Evolutionary conservation across 1,140 invertebrate species (phyloP).

Genomic region (Mercenaria mercenaria): DNA sequence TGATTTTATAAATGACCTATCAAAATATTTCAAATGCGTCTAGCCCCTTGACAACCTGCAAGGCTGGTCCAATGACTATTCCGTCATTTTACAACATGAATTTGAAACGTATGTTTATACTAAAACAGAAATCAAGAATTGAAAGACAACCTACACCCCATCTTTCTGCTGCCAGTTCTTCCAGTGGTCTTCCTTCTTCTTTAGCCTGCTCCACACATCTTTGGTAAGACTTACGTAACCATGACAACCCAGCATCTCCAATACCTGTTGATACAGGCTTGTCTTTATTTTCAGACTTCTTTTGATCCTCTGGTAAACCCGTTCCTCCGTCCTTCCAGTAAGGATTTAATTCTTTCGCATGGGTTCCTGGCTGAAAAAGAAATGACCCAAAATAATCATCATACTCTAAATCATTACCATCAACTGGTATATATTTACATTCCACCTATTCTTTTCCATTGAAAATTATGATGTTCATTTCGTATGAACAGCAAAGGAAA

Average conservation of each 20-base stretch:
- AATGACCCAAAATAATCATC: background rate
- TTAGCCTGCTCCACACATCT: slow-evolving; percentile 88
- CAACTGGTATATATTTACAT: too few species aligned
- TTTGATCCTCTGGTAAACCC: slow-evolving; percentile 89
- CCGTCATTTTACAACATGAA: too few species aligned
- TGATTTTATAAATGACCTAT: too few species aligned
- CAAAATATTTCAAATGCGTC: too few species aligned
- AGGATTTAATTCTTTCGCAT: slow-evolving; percentile 94
- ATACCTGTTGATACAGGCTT: background rate
- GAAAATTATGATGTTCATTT: too few species aligned
- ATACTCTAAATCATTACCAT: background rate
- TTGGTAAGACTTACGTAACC: slow-evolving; percentile 88
- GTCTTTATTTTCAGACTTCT: slow-evolving; percentile 46
- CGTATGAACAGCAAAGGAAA: too few species aligned
- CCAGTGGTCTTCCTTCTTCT: slow-evolving; percentile 87
- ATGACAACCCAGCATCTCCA: slow-evolving; percentile 85
- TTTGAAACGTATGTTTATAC: too few species aligned
- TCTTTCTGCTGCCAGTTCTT: slow-evolving; percentile 89
- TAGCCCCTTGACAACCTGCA: too few species aligned
- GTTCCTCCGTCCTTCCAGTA: slow-evolving; percentile 96
- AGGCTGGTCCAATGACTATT: too few species aligned
- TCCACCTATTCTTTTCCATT: too few species aligned
- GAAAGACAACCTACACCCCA: slow-evolving; percentile 90
- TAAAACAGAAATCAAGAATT: too few species aligned
- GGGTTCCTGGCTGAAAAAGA: slow-evolving; percentile 89